Evolutionary conservation across 2,888 invertebrate species (phyloP), one percentile per base, ranked within the genome.

Genomic region (Lasioglossum malachurum): DNA sequence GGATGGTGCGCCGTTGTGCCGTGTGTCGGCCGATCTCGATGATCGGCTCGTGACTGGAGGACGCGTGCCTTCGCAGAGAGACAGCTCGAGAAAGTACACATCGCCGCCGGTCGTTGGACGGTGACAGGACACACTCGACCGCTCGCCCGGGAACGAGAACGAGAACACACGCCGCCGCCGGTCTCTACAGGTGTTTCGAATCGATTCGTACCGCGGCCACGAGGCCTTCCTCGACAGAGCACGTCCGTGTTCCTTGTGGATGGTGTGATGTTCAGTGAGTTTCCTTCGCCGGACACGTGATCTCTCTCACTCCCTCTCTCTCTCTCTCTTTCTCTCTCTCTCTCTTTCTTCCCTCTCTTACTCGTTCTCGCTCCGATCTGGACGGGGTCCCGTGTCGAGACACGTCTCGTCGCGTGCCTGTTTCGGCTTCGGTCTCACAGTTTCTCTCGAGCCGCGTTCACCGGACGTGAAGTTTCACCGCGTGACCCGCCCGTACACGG

Each of bases 111-210:
- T 71, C 49, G 85, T 73, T 64, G 77, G 35, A 84, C 77, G 64
- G 76, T 76, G 76, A 82, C 79, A 77, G 84, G 77, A 76, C 83
- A 46, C 64, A 69, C 53, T 72, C 76, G n/a, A 71, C 31, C 76
- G 74, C 72, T 72, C 53, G 75, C 82, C 57, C 38, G 57, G 80
- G 82, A 75, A 82, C 78, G 82, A 64, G 74, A 80, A 78, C 80
- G 78, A 72, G 83, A 82, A 82, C 72, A 82, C 83, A 74, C 78
- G 80, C 82, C 83, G 83, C 81, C 84, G 83, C 81, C 84, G 83
- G 78, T 78, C 75, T 80, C 86, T 84, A 84, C 88, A 88, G 84
- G 89, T 87, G 86, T 86, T 84, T 87, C 88, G 82, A 85, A 85
- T 85, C 84, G 89, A 80, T 83, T 88, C 87, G 72, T 64, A 69